phyloP scores from a whole-genome alignment of 2,797 vertebrate genomes.

The Sebastes itinus region DNA sequence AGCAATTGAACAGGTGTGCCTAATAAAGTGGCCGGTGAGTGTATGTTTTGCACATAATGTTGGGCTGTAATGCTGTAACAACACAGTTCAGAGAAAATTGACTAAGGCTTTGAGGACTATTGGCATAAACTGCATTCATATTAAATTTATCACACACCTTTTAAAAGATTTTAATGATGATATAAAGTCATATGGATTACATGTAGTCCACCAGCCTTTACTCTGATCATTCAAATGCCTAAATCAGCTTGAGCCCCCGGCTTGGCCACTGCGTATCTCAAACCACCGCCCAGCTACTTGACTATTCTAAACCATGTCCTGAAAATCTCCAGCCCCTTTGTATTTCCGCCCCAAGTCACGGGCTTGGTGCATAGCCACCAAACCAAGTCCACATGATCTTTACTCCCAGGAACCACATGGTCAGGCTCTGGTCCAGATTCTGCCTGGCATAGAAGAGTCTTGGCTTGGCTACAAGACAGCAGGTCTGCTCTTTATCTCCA shows the following conservation, averaged over 20 bases:
- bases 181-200: too few species aligned
- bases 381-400: slow-evolving; percentile 8
- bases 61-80: neutral
- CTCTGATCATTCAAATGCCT: neutral
- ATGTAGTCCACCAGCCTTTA: neutral
- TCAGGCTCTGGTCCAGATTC: slow-evolving; percentile 44
- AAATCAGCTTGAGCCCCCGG: neutral
- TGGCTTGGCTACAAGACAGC: slow-evolving; percentile 51
- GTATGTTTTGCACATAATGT: neutral
- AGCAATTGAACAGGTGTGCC: neutral
- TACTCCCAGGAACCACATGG: slow-evolving; percentile 33
- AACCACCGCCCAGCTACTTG: neutral
- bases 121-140: neutral
- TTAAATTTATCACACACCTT: neutral
- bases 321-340: neutral
- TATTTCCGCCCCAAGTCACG: neutral
- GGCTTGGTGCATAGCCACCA: neutral
- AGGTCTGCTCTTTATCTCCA: slow-evolving; percentile 15
- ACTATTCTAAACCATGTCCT: neutral
- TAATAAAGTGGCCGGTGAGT: neutral
- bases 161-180: too few species aligned
- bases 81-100: neutral
- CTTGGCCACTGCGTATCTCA: neutral
- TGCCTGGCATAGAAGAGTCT: slow-evolving; percentile 31
- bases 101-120: neutral